A percentile compares a stretch with the other conserved stretches of the same genome.
Conservation (phyloP, 2,797 vertebrate genomes). For the Oreortyx pictus region DNA sequence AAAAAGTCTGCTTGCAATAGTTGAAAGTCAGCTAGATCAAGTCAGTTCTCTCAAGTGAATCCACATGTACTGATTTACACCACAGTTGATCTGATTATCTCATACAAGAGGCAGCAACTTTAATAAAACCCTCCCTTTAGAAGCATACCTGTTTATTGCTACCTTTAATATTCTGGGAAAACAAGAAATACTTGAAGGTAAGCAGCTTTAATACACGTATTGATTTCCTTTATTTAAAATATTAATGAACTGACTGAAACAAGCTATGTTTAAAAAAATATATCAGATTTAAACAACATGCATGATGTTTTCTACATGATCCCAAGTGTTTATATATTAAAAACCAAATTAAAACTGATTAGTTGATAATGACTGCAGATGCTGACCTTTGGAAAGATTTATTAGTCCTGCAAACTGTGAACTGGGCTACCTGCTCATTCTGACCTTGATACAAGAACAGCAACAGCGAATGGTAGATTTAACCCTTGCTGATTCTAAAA, state of each 20-base stretch:
- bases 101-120: constrained; percentile 1
- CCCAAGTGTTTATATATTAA: constrained; percentile 69
- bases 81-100: constrained; percentile 46
- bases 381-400: constrained; percentile 74
- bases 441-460: constrained; percentile 68
- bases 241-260: constrained; percentile 64
- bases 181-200: constrained; percentile 44
- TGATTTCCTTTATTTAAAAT: constrained; percentile 69
- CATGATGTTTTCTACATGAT: constrained; percentile 67
- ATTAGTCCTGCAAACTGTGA: constrained; percentile 70
- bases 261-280: not conserved
- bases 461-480: constrained; percentile 63
- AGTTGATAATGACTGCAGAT: constrained; percentile 70
- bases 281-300: constrained; percentile 55
- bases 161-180: constrained; percentile 71
- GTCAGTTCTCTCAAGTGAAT: constrained; percentile 26
- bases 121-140: constrained; percentile 28
- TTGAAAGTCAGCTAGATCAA: constrained; percentile 52
- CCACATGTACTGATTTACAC: constrained; percentile 2
- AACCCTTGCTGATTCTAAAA: constrained; percentile 67
- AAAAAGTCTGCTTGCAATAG: not conserved
- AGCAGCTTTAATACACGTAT: constrained; percentile 57
- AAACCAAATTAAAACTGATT: constrained; percentile 74
- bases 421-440: constrained; percentile 63
- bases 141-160: constrained; percentile 26